These are phyloP conservation scores for Limnothrissa miodon DNA, from an alignment of 2,113 vertebrate species.

Conservation along the genomic window DNA sequence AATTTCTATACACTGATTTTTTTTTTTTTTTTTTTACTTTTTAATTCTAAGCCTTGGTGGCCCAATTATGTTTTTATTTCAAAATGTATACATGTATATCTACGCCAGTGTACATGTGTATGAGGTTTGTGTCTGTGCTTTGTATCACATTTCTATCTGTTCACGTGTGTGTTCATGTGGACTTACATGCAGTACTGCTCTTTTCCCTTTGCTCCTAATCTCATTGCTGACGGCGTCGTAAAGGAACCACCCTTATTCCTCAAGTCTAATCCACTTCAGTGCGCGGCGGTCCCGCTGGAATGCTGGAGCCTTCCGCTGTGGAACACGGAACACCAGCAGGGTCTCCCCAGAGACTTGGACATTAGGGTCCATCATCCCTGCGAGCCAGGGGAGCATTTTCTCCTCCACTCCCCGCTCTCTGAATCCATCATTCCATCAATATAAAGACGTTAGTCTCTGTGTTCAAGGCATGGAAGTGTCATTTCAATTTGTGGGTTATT, in stretches of 20 bases:
- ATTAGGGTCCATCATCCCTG: neutral
- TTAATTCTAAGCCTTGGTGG: too few relatives aligned
- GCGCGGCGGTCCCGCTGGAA: neutral
- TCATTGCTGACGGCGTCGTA: neutral
- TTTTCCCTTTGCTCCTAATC: neutral
- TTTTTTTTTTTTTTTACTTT: too few relatives aligned
- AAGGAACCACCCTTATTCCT: neutral
- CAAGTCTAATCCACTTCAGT: neutral
- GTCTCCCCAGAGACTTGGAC: neutral
- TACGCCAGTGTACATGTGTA: too few relatives aligned
- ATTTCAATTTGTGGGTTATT: neutral
- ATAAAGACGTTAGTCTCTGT: neutral
- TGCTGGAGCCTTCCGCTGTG: neutral
- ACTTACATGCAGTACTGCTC: neutral
- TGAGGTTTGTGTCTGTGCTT: neutral
- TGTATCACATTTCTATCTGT: neutral
- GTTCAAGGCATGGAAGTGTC: neutral
- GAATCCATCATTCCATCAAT: neutral
- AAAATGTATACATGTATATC: too few relatives aligned
- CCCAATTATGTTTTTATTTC: too few relatives aligned
- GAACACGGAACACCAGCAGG: neutral
- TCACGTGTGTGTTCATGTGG: neutral
- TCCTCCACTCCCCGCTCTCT: too few relatives aligned
- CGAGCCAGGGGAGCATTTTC: neutral
- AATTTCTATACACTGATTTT: too few relatives aligned